These are phyloP conservation scores for Trididemnum miniatum DNA, from an alignment of 23 tunicate species.

Conservation along the genomic window DNA sequence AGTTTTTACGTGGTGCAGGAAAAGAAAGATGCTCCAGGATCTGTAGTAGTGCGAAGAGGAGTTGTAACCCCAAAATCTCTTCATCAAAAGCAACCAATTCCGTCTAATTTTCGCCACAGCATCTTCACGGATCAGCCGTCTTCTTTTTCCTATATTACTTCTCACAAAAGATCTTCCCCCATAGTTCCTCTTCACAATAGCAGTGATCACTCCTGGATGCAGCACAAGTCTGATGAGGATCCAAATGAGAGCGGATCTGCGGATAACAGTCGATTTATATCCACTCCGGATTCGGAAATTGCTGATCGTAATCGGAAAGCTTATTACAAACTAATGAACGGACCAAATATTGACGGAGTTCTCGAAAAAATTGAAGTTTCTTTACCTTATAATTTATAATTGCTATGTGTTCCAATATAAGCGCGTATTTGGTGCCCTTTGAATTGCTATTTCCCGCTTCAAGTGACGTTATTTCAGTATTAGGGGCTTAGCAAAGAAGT, in stretches of 20 bases:
- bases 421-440: too few species aligned
- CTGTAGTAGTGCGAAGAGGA: constrained; percentile 12
- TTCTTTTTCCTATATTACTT: not conserved
- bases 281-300: constrained; percentile 45
- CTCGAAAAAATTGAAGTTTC: constrained; percentile 58
- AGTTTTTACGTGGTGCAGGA: constrained; percentile 44
- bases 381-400: constrained; percentile 74
- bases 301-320: constrained; percentile 60
- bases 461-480: too few species aligned
- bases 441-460: too few species aligned
- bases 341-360: constrained; percentile 26
- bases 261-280: constrained; percentile 4
- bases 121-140: constrained; percentile 58
- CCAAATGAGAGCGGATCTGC: constrained; percentile 16
- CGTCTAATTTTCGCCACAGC: constrained; percentile 48
- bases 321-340: constrained; percentile 37
- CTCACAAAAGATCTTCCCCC: not conserved
- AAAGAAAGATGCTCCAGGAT: not conserved
- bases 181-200: constrained; percentile 1
- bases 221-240: not conserved
- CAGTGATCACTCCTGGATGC: constrained; percentile 10
- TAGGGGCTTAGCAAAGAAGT: too few species aligned
- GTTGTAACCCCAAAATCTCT: not conserved
- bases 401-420: too few species aligned
- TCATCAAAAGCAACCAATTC: not conserved